Conservation (phyloP, 1,140 invertebrate genomes). For the Melipona quadrifasciata region DNA sequence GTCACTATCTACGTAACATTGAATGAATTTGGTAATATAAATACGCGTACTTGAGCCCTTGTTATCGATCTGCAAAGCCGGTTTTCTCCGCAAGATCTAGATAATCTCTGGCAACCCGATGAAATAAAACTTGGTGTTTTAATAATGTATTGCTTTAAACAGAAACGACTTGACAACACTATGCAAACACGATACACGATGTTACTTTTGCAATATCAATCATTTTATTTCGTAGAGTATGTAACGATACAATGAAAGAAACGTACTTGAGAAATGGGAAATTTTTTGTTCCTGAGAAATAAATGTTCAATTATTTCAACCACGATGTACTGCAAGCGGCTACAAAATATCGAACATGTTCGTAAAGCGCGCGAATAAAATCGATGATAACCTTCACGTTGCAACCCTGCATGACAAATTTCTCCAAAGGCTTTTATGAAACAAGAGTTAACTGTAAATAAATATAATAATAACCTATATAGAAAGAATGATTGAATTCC, state of each 20-base stretch:
- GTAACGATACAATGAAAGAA: background rate
- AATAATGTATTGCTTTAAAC: background rate
- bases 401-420: background rate
- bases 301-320: background rate
- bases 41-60: slow-evolving; percentile 14
- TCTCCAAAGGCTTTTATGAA: background rate
- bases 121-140: background rate
- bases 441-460: background rate
- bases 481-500: background rate
- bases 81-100: background rate
- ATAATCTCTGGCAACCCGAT: background rate
- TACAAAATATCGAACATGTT: background rate
- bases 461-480: background rate
- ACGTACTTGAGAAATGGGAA: background rate
- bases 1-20: slow-evolving; percentile 41
- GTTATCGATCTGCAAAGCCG: slow-evolving; percentile 44
- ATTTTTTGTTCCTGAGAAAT: background rate
- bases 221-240: background rate
- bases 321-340: background rate
- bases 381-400: background rate
- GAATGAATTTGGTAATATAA: slow-evolving; percentile 59
- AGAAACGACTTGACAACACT: background rate
- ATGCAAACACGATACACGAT: background rate
- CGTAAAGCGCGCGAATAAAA: background rate
- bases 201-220: background rate